Evolutionary conservation across 2,113 vertebrate species (phyloP).

Genomic region (Muscicapa adusta): DNA sequence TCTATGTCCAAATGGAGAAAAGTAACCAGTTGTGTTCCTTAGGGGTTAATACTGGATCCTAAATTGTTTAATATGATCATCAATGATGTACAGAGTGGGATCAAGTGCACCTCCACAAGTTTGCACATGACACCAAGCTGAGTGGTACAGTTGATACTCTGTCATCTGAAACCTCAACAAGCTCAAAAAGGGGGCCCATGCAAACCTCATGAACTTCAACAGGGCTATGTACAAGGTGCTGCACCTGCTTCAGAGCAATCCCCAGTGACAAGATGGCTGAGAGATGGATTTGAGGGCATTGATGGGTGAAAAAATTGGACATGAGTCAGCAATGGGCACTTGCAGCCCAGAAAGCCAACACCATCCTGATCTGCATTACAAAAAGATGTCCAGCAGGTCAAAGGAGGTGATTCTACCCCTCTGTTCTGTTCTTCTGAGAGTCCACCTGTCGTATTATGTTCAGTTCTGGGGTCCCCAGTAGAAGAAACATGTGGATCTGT

Average conservation of each 20-base stretch:
- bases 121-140: background rate
- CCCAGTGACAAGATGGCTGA: background rate
- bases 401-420: background rate
- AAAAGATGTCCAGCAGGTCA: background rate
- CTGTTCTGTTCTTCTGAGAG: background rate
- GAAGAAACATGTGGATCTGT: background rate
- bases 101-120: background rate
- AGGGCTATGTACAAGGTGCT: background rate
- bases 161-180: background rate
- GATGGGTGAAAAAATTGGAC: background rate
- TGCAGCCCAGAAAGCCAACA: background rate
- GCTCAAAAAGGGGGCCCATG: rapidly evolving
- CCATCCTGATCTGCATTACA: background rate
- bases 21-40: background rate
- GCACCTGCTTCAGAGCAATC: background rate
- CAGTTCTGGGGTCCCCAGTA: background rate
- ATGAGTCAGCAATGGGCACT: background rate
- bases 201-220: background rate
- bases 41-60: background rate
- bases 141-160: background rate
- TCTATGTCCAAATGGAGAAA: background rate
- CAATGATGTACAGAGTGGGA: background rate
- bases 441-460: background rate
- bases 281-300: background rate
- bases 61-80: background rate